Conservation (phyloP, 2,113 vertebrate genomes). For the Mola mola region DNA sequence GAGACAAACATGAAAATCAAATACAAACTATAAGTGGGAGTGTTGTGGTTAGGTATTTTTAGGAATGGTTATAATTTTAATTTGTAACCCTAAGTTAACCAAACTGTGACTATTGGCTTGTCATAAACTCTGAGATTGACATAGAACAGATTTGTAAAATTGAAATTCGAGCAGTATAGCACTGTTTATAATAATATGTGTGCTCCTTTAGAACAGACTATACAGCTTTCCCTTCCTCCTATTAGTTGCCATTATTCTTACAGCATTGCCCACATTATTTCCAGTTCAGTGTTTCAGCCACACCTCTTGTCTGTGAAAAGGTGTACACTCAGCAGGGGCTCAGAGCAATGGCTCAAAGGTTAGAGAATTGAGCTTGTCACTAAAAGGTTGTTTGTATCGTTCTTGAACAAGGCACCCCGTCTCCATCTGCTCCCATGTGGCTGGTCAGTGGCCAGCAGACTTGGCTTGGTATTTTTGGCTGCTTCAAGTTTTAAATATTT, state of each 20-base stretch:
- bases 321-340: not conserved
- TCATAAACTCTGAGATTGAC: too few relatives aligned
- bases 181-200: too few relatives aligned
- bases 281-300: constrained; percentile 12
- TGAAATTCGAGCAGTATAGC: too few relatives aligned
- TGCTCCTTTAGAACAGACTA: too few relatives aligned
- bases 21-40: too few relatives aligned
- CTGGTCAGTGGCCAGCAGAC: not conserved
- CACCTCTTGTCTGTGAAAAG: constrained; percentile 8
- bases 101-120: too few relatives aligned
- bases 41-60: too few relatives aligned
- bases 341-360: not conserved
- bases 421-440: not conserved
- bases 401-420: not conserved
- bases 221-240: not conserved
- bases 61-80: too few relatives aligned
- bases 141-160: too few relatives aligned
- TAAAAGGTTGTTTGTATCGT: not conserved
- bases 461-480: not conserved
- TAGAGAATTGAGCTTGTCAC: not conserved
- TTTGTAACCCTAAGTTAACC: too few relatives aligned
- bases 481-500: not conserved
- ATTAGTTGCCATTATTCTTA: not conserved
- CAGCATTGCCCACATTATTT: not conserved
- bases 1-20: too few relatives aligned